Evolutionary conservation across 2,888 invertebrate species (phyloP), one percentile per base, ranked within the genome.

Genomic region (Campoletis raptor): DNA sequence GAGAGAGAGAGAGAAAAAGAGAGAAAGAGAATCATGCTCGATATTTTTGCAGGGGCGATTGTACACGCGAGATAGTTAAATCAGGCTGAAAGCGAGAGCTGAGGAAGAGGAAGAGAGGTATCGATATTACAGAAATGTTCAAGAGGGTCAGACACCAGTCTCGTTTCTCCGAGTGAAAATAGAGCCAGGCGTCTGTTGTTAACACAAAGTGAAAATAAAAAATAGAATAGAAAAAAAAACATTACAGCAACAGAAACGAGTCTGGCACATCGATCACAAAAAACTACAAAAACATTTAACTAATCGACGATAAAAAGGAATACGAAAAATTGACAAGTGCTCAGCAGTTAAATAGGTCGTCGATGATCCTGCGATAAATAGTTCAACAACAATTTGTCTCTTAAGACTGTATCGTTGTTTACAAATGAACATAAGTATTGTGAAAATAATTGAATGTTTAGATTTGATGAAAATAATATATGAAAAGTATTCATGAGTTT

Each of bases 21-120:
- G 48, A 57, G 76, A 69, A 36, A 54, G 74, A 70, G 64, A 54
- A 54, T 52, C 21, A 57, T 57, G 52, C 54, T 54, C 74, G 74
- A 61, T 61, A 61, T 61, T 57, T 42, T 57, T 57, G 54, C 82
- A 76, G 74, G 67, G 66, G 76, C 85, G 83, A 83, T 85, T 61
- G 81, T 67, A 73, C 66, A 77, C 69, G 64, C 36, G 72, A 87
- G 85, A 88, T 88, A 86, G 89, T 88, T 85, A 87, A 88, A 86
- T 87, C 85, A 85, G 81, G 81, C 77, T 82, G 85, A 86, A 83
- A 86, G 85, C 74, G 84, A 70, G 76, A 45, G 18, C 69, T 7
- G 57, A 24, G n/a, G 61, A n/a, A 37, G 72, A 52, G 48, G 4
- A 37, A 45, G 70, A 48, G 76, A 77, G 67, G 77, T 81, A 85